A percentile compares a stretch with the other conserved stretches of the same genome.
phyloP scores from a whole-genome alignment of 2,113 vertebrate genomes.

The Cricetomys ansorgei region DNA sequence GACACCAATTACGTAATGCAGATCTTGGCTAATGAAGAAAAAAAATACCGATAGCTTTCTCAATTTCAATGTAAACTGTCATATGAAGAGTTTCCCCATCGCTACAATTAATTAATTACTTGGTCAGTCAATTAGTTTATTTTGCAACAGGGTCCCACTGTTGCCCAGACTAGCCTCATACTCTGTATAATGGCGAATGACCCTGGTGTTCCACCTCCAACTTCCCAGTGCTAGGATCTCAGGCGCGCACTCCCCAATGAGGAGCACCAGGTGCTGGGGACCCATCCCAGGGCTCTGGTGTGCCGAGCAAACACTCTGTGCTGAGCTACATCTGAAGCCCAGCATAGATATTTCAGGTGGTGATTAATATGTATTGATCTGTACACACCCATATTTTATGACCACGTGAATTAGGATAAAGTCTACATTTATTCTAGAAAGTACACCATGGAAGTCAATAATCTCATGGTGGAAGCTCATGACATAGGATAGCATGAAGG shows the following conservation, averaged over 20 bases:
- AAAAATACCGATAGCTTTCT: not conserved
- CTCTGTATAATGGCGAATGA: not conserved
- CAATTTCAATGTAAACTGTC: not conserved
- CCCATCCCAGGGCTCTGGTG: not conserved
- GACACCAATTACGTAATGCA: not conserved
- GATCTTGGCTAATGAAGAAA: not conserved
- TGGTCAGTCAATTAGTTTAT: not conserved
- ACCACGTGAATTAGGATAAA: not conserved
- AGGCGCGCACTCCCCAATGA: not conserved
- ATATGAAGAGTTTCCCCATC: not conserved
- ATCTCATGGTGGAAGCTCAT: not conserved
- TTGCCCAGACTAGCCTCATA: not conserved
- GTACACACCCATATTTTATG: not conserved
- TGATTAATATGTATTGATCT: not conserved
- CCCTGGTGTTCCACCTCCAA: not conserved
- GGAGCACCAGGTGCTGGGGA: not conserved
- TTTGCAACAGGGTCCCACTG: not conserved
- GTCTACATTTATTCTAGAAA: not conserved
- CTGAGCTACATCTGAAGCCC: not conserved
- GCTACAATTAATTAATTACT: not conserved
- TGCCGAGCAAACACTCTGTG: not conserved
- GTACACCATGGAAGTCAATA: not conserved
- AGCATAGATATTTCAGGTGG: not conserved
- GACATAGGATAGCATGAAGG: not conserved
- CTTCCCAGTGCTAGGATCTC: not conserved